These are phyloP conservation scores for Scarus forsteni DNA, from an alignment of 2,797 vertebrate species.

Conservation along the genomic window DNA sequence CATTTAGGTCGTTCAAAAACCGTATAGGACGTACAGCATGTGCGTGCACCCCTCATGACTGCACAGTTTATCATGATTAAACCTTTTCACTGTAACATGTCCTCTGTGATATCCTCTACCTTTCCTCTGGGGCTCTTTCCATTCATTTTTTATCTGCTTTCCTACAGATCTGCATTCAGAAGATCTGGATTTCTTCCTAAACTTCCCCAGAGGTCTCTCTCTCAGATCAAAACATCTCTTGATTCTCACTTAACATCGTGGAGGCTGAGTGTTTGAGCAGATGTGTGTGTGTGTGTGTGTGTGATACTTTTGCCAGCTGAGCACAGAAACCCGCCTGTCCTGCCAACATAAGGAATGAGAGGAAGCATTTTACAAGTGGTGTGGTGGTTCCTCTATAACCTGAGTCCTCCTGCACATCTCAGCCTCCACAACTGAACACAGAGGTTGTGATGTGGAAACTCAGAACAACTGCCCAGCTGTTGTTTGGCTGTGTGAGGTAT, in stretches of 20 bases:
- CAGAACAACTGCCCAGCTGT: no score
- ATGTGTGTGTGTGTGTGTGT: constrained; percentile 32
- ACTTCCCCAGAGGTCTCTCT: constrained; percentile 27
- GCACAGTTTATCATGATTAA: not conserved
- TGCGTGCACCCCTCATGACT: not conserved
- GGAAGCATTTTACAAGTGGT: constrained; percentile 67
- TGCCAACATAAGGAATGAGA: constrained; percentile 60
- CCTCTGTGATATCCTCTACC: constrained; percentile 1
- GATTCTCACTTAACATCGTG: constrained; percentile 47
- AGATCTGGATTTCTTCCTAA: constrained; percentile 23
- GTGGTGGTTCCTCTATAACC: constrained; percentile 47
- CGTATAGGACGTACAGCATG: constrained; percentile 3
- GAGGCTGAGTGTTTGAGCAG: constrained; percentile 52
- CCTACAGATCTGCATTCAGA: constrained; percentile 8
- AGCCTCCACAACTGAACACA: constrained; percentile 18
- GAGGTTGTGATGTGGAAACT: not conserved
- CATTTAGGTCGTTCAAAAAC: constrained; percentile 8
- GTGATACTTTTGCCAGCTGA: constrained; percentile 59
- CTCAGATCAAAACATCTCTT: constrained; percentile 56
- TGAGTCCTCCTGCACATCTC: constrained; percentile 12
- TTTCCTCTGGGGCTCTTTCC: not conserved
- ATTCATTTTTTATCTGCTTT: constrained; percentile 4
- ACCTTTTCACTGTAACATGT: not conserved
- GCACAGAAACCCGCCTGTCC: constrained; percentile 36
- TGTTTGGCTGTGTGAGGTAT: no score